These are phyloP conservation scores for Bombus soroeensis DNA, from an alignment of 1,140 invertebrate species.

Conservation along the genomic window DNA sequence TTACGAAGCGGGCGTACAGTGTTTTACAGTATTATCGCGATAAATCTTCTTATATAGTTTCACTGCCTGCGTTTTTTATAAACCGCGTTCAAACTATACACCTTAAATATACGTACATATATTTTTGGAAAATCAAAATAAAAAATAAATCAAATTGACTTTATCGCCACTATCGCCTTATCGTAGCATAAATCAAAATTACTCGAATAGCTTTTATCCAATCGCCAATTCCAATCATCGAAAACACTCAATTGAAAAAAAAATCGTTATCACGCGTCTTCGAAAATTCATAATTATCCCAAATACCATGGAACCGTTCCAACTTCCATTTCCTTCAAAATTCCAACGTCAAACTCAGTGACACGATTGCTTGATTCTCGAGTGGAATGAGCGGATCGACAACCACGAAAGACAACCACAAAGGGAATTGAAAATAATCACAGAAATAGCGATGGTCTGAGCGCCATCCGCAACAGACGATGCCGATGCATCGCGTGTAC, in stretches of 20 bases:
- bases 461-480: constrained; percentile 23
- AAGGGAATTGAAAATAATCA: constrained; percentile 34
- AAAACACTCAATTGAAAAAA: too few species aligned
- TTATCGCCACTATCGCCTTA: too few species aligned
- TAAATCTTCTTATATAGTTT: not conserved
- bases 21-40: not conserved
- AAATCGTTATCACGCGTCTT: too few species aligned
- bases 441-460: not conserved
- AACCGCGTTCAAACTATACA: not conserved
- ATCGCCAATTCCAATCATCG: too few species aligned
- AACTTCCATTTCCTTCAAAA: not conserved
- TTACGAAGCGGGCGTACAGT: not conserved
- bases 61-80: not conserved
- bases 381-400: not conserved
- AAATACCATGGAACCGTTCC: too few species aligned
- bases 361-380: not conserved
- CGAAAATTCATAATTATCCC: too few species aligned
- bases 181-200: too few species aligned
- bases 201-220: too few species aligned
- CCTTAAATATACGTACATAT: too few species aligned
- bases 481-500: not conserved
- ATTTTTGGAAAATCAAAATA: not conserved
- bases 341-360: not conserved
- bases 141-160: not conserved
- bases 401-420: not conserved